These are phyloP conservation scores for Aphelocoma californica DNA, from an alignment of 2,797 vertebrate species.

Conservation along the genomic window DNA sequence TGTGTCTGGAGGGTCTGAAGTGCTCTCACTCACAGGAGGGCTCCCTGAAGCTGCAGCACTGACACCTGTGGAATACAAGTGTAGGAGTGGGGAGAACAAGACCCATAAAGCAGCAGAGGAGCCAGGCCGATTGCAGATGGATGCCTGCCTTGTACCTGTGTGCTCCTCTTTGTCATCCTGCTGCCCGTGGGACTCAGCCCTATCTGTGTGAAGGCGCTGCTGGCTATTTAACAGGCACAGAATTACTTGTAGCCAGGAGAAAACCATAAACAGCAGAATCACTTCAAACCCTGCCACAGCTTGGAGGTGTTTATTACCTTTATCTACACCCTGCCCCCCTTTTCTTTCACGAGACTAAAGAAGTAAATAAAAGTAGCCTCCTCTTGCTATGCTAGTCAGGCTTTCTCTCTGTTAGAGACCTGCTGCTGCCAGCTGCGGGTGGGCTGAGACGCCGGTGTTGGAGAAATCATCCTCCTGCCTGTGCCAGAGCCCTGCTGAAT, in stretches of 20 bases:
- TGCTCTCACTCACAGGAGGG: not conserved
- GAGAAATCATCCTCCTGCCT: not conserved
- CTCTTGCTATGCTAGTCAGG: slow-evolving; percentile 16
- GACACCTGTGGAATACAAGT: not conserved
- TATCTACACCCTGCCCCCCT: not conserved
- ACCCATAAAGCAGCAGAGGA: not conserved
- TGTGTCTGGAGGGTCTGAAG: not conserved
- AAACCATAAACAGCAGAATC: slow-evolving; percentile 28
- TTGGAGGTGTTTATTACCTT: slow-evolving; percentile 42
- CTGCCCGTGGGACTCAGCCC: not conserved
- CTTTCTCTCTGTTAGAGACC: not conserved
- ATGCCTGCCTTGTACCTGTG: not conserved
- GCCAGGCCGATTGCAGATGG: not conserved
- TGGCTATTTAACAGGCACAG: not conserved
- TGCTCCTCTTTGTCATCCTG: not conserved
- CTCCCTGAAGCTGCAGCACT: not conserved
- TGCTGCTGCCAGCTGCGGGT: not conserved
- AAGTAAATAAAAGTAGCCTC: not conserved
- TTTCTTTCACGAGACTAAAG: not conserved
- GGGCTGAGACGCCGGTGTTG: not conserved
- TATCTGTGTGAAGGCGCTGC: not conserved
- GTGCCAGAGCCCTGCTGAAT: not conserved
- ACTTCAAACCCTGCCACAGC: not conserved
- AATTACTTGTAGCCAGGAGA: slow-evolving; percentile 20
- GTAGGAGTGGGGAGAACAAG: not conserved